A percentile compares a stretch with the other conserved stretches of the same genome.
phyloP scores from a whole-genome alignment of 2,888 invertebrate genomes.

The Drosophila testacea region DNA sequence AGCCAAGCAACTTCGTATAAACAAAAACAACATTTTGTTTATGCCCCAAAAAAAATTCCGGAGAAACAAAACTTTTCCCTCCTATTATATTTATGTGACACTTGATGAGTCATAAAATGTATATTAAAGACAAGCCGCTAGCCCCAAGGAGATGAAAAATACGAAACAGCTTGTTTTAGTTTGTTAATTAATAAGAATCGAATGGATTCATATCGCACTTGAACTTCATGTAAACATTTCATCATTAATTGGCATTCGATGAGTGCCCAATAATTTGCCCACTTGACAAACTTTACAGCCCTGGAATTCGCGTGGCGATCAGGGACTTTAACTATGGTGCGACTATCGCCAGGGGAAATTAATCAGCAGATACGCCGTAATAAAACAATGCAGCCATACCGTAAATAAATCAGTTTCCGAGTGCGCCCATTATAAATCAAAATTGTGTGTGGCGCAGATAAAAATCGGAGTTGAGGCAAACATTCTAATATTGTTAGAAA shows the following conservation, averaged over 20 bases:
- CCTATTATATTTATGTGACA: background rate
- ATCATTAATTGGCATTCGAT: slow-evolving; percentile 14
- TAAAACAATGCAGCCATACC: slow-evolving; percentile 32
- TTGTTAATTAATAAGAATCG: slow-evolving; percentile 13
- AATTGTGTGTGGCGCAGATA: slow-evolving; percentile 37
- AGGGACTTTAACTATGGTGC: background rate
- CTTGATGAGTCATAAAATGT: background rate
- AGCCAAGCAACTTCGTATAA: background rate
- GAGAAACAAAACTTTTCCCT: slow-evolving; percentile 2
- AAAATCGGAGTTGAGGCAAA: slow-evolving; percentile 20
- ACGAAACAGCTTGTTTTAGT: background rate
- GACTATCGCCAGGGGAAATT: slow-evolving; percentile 47
- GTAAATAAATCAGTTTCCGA: slow-evolving; percentile 65
- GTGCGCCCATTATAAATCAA: slow-evolving; percentile 57
- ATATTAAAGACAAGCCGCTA: too few relatives aligned
- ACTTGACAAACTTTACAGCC: slow-evolving; percentile 43
- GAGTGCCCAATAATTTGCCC: slow-evolving; percentile 20
- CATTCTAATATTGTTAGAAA: slow-evolving; percentile 10
- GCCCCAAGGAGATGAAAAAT: background rate
- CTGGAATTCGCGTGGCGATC: slow-evolving; percentile 27
- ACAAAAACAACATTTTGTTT: slow-evolving; percentile 7
- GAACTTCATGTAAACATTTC: slow-evolving; percentile 18
- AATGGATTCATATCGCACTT: background rate
- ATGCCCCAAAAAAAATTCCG: background rate
- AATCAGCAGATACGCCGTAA: slow-evolving; percentile 40